A percentile compares a stretch with the other conserved stretches of the same genome.
phyloP scores from a whole-genome alignment of 2,113 vertebrate species.

The Ictidomys tridecemlineatus region DNA sequence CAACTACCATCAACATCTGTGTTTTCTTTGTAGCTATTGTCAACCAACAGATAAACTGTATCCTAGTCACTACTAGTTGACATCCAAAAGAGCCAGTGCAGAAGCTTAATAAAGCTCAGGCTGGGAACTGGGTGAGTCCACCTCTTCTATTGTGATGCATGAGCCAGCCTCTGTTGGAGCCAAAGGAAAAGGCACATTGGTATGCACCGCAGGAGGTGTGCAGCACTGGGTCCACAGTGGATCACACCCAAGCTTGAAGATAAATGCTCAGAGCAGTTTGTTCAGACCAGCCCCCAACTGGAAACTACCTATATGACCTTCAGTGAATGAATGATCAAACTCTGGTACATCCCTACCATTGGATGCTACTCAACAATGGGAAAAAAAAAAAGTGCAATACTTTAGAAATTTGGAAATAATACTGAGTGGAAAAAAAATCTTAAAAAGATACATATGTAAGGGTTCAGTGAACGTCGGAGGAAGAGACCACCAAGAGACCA shows the following conservation, averaged over 20 bases:
- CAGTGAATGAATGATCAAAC: not conserved
- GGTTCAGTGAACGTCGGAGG: too few relatives aligned
- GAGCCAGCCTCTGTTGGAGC: not conserved
- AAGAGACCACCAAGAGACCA: too few relatives aligned
- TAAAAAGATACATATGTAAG: not conserved
- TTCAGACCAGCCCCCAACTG: too few relatives aligned
- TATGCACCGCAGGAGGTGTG: not conserved
- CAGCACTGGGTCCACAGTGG: too few relatives aligned
- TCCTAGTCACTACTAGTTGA: not conserved
- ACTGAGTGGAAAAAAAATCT: not conserved
- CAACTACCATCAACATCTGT: not conserved
- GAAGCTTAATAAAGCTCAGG: not conserved
- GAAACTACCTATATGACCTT: not conserved
- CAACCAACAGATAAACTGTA: not conserved
- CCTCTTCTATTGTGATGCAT: not conserved
- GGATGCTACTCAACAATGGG: not conserved
- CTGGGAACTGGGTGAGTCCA: not conserved
- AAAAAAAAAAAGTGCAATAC: not conserved
- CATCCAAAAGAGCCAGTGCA: not conserved
- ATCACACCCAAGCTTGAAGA: not conserved
- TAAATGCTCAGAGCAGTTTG: not conserved
- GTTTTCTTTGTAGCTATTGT: not conserved
- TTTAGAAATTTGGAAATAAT: not conserved
- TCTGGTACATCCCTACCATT: not conserved
- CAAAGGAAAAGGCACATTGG: not conserved